These are phyloP conservation scores for Phyllostomus discolor DNA, from an alignment of 2,113 vertebrate genomes.

Conservation along the genomic window DNA sequence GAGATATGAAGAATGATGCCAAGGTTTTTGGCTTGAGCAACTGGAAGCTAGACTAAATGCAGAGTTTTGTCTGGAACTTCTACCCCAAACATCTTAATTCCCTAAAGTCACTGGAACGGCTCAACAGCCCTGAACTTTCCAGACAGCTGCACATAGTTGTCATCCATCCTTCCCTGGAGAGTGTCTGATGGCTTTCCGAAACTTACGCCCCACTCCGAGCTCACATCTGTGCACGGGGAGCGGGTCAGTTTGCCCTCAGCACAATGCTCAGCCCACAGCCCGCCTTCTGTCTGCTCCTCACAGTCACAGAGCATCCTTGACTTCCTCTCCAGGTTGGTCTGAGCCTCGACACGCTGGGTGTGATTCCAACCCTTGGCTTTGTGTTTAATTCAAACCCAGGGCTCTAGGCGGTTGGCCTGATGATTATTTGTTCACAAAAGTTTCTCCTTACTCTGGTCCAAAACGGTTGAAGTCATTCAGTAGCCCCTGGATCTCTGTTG, in stretches of 20 bases:
- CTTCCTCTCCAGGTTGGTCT: neutral
- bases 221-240: neutral
- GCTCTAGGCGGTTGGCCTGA: neutral
- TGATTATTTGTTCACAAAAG: neutral
- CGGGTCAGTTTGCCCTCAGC: neutral
- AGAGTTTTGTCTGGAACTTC: conserved; percentile 52
- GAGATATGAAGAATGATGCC: neutral
- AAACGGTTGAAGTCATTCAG: neutral
- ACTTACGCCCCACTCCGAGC: neutral
- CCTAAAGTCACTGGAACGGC: conserved; percentile 51
- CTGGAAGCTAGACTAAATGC: conserved; percentile 56
- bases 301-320: neutral
- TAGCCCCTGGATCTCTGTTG: neutral
- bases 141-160: conserved; percentile 44
- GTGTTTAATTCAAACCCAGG: neutral
- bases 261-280: neutral
- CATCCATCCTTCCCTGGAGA: conserved; percentile 52
- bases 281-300: accelerated
- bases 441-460: neutral
- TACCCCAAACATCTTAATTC: conserved; percentile 65
- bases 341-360: neutral
- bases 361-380: neutral
- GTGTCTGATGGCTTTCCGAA: neutral
- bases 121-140: conserved; percentile 9
- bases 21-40: conserved; percentile 6